Evolutionary conservation across 2,888 invertebrate genomes (phyloP), one percentile per base, ranked within the genome.

Genomic region (Leptinotarsa rubiginosa): DNA sequence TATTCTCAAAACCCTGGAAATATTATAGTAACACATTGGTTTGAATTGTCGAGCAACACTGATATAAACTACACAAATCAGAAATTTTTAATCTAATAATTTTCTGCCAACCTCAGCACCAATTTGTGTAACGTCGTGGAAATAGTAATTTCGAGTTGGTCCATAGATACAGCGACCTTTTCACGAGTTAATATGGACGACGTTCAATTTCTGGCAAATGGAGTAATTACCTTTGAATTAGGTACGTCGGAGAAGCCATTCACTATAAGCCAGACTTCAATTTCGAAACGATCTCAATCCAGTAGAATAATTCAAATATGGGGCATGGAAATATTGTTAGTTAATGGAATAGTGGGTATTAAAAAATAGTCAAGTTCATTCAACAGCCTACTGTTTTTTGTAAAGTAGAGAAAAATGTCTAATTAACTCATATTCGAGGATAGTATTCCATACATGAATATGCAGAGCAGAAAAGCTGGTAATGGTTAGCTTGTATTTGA

Each of bases 231-330:
- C 20, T 56, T 56, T 13, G 56, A 20, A 56, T 20, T 20, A 20
- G 56, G 56, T 56, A 56, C 20, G 56, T 20, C 56, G 20, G 20
- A 56, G 56, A 56, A 56, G 56, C 56, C 20, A 56, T 56, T 56
- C 20, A 56, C 56, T 56, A 56, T 20, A 56, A 56, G 56, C 56
- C 20, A 18, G 56, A 56, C 56, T 56, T 18, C 13, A 56, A 56
- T 56, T 56, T 56, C 20, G 20, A 56, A 56, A 22, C 12, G 56
- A 20, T 56, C 18, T 18, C 20, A 20, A 7, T 13, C 13, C 4
- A 2, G 13, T 10, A 56, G 22, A n/a, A 41, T 41, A 41, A 41
- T 41, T 41, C 10, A 12, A 41, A 10, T 10, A 41, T 41, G 10
- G 2, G 41, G 2, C 5, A 1, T 12, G 10, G 2, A 41, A 41